A percentile compares a stretch with the other conserved stretches of the same genome.
phyloP scores from a whole-genome alignment of 2,797 vertebrate genomes.

The Melanotaenia maccullochi region DNA sequence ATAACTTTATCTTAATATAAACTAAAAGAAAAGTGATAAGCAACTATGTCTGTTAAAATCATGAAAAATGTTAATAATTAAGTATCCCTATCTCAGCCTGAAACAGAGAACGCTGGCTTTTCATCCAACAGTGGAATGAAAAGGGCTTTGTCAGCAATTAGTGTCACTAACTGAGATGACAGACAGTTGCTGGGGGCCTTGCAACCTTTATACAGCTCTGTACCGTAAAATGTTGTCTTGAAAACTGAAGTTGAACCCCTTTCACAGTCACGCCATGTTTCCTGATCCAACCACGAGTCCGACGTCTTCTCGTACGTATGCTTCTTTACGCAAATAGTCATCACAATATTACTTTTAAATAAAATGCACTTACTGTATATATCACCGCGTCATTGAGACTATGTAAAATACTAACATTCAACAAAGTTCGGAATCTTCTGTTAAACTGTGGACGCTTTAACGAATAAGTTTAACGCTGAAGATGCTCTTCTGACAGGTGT shows the following conservation, averaged over 20 bases:
- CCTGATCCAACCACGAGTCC: conserved; percentile 3
- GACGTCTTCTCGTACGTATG: not conserved
- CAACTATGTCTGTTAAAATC: not conserved
- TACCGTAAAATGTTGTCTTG: not conserved
- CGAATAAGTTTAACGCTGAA: not conserved
- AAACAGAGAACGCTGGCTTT: not conserved
- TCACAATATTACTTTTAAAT: not conserved
- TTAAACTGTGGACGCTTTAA: conserved; percentile 5
- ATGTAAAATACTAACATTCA: not conserved
- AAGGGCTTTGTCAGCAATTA: conserved; percentile 16
- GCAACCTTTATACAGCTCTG: not conserved
- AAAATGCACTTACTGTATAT: not conserved
- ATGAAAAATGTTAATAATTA: conserved; percentile 6
- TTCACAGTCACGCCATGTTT: not conserved
- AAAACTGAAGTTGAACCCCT: not conserved
- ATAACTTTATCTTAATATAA: not conserved
- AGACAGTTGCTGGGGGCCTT: not conserved
- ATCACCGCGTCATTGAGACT: no score
- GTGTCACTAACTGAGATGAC: not conserved
- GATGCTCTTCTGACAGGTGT: conserved; percentile 64
- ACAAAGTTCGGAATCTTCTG: not conserved
- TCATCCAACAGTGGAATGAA: not conserved
- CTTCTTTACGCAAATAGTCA: not conserved
- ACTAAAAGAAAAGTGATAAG: not conserved
- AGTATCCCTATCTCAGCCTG: not conserved